Evolutionary conservation across 2,888 invertebrate species (phyloP).

Genomic region (Epinotia bilunana): DNA sequence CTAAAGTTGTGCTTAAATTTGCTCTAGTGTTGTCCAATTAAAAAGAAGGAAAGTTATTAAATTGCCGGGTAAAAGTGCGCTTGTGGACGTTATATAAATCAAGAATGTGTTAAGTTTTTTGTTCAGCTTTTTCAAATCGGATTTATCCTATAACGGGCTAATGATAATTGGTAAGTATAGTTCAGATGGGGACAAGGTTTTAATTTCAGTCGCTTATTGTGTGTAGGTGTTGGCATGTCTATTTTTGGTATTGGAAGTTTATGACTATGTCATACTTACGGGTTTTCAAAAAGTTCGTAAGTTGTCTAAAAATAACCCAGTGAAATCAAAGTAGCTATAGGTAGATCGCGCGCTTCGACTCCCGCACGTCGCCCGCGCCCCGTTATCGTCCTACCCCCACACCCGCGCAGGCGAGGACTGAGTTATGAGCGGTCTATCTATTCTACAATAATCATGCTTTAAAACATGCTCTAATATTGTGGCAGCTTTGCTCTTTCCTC

Average conservation of each 20-base stretch:
- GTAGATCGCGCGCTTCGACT: too few relatives aligned
- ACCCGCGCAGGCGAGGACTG: too few relatives aligned
- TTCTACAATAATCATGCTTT: not conserved
- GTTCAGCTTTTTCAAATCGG: constrained; percentile 19
- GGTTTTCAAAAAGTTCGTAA: not conserved
- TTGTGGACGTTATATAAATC: not conserved
- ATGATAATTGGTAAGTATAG: constrained; percentile 28
- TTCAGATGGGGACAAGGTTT: not conserved
- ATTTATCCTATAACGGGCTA: constrained; percentile 1
- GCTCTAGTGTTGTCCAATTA: constrained; percentile 17
- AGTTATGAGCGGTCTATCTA: too few relatives aligned
- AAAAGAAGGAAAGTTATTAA: not conserved
- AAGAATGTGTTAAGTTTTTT: constrained; percentile 16
- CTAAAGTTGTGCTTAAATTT: not conserved
- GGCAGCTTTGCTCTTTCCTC: not conserved
- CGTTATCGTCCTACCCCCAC: too few relatives aligned
- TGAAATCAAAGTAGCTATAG: not conserved
- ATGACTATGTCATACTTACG: not conserved
- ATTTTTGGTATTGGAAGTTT: not conserved
- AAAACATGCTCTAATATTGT: not conserved
- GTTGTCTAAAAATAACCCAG: not conserved
- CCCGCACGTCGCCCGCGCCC: too few relatives aligned
- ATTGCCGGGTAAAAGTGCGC: not conserved
- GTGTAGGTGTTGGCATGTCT: constrained; percentile 19
- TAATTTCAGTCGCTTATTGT: not conserved